Conservation (phyloP, 1,140 invertebrate species). For the Armadillidium nasatum region DNA sequence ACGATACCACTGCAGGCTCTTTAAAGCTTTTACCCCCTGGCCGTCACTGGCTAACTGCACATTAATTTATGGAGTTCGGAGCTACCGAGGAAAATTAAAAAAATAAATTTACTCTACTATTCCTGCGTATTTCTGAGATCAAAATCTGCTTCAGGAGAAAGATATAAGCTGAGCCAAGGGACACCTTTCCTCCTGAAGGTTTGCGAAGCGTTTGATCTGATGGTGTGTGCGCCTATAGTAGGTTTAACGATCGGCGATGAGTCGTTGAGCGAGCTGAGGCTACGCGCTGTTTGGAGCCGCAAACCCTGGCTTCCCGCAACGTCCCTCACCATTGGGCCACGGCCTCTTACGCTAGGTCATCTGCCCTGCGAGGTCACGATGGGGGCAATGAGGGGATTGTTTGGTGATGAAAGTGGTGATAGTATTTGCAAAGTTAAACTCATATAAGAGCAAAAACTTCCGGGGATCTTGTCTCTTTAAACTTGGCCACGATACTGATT, state of each 20-base stretch:
- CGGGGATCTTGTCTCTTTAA: constrained; percentile 4
- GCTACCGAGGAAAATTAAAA: constrained; percentile 39
- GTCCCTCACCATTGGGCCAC: constrained; percentile 35
- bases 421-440: constrained; percentile 6
- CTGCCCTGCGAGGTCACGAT: constrained; percentile 38
- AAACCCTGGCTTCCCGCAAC: constrained; percentile 30
- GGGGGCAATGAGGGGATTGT: constrained; percentile 28
- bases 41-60: constrained; percentile 44
- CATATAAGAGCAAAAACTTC: constrained; percentile 1
- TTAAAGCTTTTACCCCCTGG: constrained; percentile 41
- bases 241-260: constrained; percentile 41
- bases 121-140: constrained; percentile 29
- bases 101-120: too few relatives aligned
- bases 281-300: constrained; percentile 37
- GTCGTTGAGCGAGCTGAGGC: constrained; percentile 38
- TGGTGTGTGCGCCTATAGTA: constrained; percentile 31
- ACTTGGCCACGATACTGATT: background rate
- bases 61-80: constrained; percentile 43
- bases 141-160: constrained; percentile 10
- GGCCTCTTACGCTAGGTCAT: constrained; percentile 38
- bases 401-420: constrained; percentile 1
- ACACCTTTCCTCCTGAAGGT: constrained; percentile 21
- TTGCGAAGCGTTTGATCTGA: constrained; percentile 16
- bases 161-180: constrained; percentile 5
- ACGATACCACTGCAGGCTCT: constrained; percentile 43